Conservation (phyloP, 2,888 invertebrate species). For the Sesia bembeciformis region DNA sequence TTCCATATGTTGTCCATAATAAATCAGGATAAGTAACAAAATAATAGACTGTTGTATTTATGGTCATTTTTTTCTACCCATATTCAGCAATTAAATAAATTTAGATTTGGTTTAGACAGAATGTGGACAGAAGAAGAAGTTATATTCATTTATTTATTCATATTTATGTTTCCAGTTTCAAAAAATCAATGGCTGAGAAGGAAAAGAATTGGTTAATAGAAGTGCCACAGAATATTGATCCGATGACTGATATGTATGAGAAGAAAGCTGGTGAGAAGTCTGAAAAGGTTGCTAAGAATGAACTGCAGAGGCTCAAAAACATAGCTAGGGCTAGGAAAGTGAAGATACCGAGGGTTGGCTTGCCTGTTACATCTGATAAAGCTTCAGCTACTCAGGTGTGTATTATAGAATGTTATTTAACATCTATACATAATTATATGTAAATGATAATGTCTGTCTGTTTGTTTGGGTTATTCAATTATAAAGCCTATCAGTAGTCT, state of each 20-base stretch:
- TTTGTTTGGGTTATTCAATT: too few species aligned
- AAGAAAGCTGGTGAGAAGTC: constrained; percentile 85
- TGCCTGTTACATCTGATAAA: constrained; percentile 84
- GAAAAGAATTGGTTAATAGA: constrained; percentile 97
- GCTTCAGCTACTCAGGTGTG: constrained; percentile 81
- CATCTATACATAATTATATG: neutral
- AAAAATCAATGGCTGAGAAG: constrained; percentile 85
- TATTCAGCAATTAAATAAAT: too few species aligned
- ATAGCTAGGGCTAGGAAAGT: constrained; percentile 88
- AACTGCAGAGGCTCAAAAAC: constrained; percentile 93
- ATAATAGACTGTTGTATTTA: too few species aligned
- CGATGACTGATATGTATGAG: constrained; percentile 91
- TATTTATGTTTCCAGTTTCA: constrained; percentile 69
- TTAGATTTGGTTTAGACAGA: too few species aligned
- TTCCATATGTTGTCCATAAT: too few species aligned
- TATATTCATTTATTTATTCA: too few species aligned
- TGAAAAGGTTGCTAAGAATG: constrained; percentile 96
- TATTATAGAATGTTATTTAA: constrained; percentile 4
- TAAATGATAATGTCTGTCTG: too few species aligned
- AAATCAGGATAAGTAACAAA: too few species aligned
- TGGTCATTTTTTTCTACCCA: too few species aligned
- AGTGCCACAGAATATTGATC: constrained; percentile 90
- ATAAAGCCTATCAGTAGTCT: too few species aligned
- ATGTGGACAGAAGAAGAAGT: too few species aligned
- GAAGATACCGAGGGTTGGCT: constrained; percentile 88